Evolutionary conservation across 2,888 invertebrate species (phyloP).

Genomic region (Cataglyphis cursor): DNA sequence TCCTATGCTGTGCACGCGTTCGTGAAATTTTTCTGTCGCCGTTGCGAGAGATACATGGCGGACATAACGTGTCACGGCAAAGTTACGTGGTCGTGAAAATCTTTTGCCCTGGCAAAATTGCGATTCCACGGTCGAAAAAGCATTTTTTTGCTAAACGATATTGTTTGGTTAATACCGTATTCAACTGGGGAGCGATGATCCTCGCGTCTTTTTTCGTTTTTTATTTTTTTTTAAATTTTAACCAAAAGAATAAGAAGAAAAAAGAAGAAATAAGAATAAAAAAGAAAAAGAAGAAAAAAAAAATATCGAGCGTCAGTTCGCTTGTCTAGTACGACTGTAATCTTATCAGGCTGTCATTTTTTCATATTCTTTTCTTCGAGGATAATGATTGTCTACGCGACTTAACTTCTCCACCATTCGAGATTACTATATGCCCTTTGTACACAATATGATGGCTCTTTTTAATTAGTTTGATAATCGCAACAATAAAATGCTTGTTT

Average conservation of each 20-base stretch:
- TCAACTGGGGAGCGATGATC: background rate
- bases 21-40: conserved; percentile 49
- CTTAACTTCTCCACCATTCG: conserved; percentile 34
- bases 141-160: conserved; percentile 1
- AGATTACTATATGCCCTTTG: conserved; percentile 31
- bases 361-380: conserved; percentile 44
- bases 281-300: no score
- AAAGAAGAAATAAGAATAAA: no score
- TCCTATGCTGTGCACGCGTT: conserved; percentile 34
- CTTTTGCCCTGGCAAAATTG: conserved; percentile 44
- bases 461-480: conserved; percentile 46
- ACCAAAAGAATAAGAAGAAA: conserved; percentile 25
- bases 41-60: conserved; percentile 48
- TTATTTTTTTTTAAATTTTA: conserved; percentile 8
- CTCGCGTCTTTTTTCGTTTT: background rate
- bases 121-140: conserved; percentile 38
- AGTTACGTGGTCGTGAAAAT: conserved; percentile 45
- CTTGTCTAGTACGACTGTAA: conserved; percentile 8
- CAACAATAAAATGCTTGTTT: conserved; percentile 32
- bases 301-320: conserved; percentile 40
- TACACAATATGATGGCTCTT: conserved; percentile 51
- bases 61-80: conserved; percentile 45
- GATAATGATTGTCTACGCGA: conserved; percentile 35
- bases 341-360: conserved; percentile 47
- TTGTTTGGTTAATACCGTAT: conserved; percentile 29